phyloP scores from a whole-genome alignment of 1,140 invertebrate species.

The Conopomorpha cramerella region DNA sequence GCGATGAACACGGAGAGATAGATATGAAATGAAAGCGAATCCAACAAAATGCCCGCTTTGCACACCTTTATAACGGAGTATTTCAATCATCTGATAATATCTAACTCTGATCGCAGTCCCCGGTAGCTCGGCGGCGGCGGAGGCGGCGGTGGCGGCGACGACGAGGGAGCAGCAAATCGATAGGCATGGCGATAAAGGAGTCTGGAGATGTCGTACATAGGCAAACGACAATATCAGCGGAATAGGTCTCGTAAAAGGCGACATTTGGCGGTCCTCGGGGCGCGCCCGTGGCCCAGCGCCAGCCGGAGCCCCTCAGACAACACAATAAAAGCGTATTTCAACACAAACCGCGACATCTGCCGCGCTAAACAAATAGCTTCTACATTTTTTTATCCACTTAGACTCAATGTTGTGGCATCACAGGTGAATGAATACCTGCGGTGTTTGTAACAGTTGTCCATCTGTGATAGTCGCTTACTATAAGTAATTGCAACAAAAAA shows the following conservation, averaged over 20 bases:
- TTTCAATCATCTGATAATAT: background rate
- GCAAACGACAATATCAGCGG: slow-evolving; percentile 27
- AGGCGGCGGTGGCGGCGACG: background rate
- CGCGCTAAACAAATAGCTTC: background rate
- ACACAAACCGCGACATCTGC: slow-evolving; percentile 14
- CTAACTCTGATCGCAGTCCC: background rate
- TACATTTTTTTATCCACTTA: too few species aligned
- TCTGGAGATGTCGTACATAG: slow-evolving; percentile 20
- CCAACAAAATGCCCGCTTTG: too few species aligned
- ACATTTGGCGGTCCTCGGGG: slow-evolving; percentile 20
- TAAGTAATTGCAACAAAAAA: too few species aligned
- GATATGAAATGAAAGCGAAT: too few species aligned
- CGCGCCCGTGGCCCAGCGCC: slow-evolving; percentile 28
- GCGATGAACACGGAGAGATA: too few species aligned
- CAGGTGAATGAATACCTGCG: too few species aligned
- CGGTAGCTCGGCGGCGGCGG: background rate
- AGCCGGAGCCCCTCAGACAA: slow-evolving; percentile 26
- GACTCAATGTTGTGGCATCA: too few species aligned
- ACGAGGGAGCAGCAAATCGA: too few species aligned
- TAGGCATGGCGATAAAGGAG: slow-evolving; percentile 12
- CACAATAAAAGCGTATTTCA: slow-evolving; percentile 40
- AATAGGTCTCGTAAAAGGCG: slow-evolving; percentile 21
- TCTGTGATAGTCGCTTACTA: too few species aligned
- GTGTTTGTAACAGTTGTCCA: too few species aligned
- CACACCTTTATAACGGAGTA: too few species aligned